Evolutionary conservation across 2,888 invertebrate species (phyloP).

Genomic region (Ptychoptera contaminata): DNA sequence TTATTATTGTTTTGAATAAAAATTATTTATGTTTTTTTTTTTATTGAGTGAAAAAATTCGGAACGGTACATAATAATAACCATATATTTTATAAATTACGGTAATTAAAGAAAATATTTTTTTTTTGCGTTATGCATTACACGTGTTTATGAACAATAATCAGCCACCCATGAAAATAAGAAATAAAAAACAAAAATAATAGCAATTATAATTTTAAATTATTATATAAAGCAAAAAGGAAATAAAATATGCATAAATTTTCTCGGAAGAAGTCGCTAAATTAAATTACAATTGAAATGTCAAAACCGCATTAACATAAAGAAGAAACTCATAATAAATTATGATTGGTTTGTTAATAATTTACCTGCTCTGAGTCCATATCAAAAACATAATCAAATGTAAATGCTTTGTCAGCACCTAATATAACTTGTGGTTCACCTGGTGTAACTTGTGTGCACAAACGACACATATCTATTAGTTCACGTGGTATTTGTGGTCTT

Average conservation of each 20-base stretch:
- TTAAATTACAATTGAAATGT: too few relatives aligned
- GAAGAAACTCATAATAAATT: too few relatives aligned
- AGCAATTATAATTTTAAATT: not conserved
- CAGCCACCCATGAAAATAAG: not conserved
- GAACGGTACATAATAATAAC: too few relatives aligned
- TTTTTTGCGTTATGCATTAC: too few relatives aligned
- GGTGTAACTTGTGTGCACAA: constrained; percentile 81
- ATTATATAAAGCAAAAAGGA: not conserved
- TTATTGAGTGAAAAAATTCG: too few relatives aligned
- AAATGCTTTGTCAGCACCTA: constrained; percentile 88
- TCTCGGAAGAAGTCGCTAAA: too few relatives aligned
- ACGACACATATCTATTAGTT: constrained; percentile 88
- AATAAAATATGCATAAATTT: too few relatives aligned
- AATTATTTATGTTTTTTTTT: too few relatives aligned
- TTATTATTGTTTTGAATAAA: not conserved
- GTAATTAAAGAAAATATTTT: too few relatives aligned
- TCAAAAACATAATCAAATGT: constrained; percentile 96
- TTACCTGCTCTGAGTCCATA: constrained; percentile 51
- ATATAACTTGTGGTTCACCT: constrained; percentile 79
- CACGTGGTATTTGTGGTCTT: constrained; percentile 83
- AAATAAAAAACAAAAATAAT: not conserved
- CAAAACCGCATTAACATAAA: too few relatives aligned
- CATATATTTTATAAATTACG: too few relatives aligned
- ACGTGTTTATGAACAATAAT: not conserved
- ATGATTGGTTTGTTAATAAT: too few relatives aligned